Evolutionary conservation across 2,888 invertebrate species (phyloP), one percentile per base, ranked within the genome.

Genomic region (Scaptomyza flava): DNA sequence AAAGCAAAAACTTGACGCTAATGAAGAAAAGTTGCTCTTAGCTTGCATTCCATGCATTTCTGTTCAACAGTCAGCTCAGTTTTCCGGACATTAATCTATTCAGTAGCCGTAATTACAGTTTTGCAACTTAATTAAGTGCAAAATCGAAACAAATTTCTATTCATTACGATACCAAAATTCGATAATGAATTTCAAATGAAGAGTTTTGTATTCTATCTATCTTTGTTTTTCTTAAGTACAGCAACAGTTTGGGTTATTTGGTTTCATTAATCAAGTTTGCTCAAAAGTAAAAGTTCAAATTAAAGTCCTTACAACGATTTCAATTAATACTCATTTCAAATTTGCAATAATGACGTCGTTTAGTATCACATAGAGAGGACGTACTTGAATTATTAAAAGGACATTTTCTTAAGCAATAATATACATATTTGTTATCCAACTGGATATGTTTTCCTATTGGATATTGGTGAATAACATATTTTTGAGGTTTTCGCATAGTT

Each of bases 1-100:
- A 78, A 73, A 60, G 66, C 77, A 34, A 60, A 75, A 81, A 70
- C 60, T 82, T 71, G 71, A 70, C 52, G 72, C 70, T 74, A 82
- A 85, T 81, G 82, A 82, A 83, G 79, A 83, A 83, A 81, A 86
- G 71, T 80, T 85, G 23, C 17, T 38, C 36, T 41, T 50, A 14
- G 20, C 20, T 31, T 6, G 45, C 14, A 9, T n/a, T 7, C 2
- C 23, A 27, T 38, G 38, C 8, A 8, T 41, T 47, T 38, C 14
- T 33, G 38, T 36, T 36, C 2, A 14, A 36, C 51, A 62, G 62
- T 54, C 52, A 59, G 51, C 23, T 36, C 58, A 33, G 51, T 38
- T 51, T 54, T 4, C 42, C 33, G 42, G 43, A 12, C 38, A 43
- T 47, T 51, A 33, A 72, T 58, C 50, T 38, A 60, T 38, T 42